These are phyloP conservation scores for Rhagium mordax DNA, from an alignment of 2,888 invertebrate genomes.

Conservation along the genomic window DNA sequence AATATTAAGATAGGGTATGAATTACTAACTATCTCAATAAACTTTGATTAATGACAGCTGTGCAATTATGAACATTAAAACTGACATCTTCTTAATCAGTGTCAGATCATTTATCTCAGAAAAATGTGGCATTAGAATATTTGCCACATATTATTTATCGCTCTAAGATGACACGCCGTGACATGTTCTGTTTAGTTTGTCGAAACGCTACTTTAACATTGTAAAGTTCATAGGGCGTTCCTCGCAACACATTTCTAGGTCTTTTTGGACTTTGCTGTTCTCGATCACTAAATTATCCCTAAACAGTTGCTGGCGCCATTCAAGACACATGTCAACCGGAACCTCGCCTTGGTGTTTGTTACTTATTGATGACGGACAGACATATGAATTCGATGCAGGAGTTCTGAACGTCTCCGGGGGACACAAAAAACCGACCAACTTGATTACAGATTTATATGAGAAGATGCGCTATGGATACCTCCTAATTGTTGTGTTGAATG, in stretches of 20 bases:
- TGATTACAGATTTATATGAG: constrained; percentile 25
- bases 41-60: neutral
- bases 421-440: constrained; percentile 16
- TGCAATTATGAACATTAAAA: constrained; percentile 16
- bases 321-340: constrained; percentile 35
- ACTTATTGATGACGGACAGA: constrained; percentile 39
- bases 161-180: neutral
- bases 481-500: neutral
- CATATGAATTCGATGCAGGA: constrained; percentile 25
- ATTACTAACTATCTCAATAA: too few relatives aligned
- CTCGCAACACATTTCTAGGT: constrained; percentile 35
- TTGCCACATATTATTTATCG: constrained; percentile 23
- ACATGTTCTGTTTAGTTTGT: constrained; percentile 29
- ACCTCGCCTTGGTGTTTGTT: constrained; percentile 23
- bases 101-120: constrained; percentile 3
- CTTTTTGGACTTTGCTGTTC: constrained; percentile 19
- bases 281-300: constrained; percentile 33
- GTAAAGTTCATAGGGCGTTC: constrained; percentile 45
- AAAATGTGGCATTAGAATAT: constrained; percentile 3
- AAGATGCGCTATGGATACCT: neutral
- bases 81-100: constrained; percentile 11
- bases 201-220: constrained; percentile 34
- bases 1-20: too few relatives aligned
- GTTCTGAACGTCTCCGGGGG: constrained; percentile 22
- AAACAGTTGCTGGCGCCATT: constrained; percentile 34